A percentile compares a stretch with the other conserved stretches of the same genome.
Evolutionary conservation across 2,113 vertebrate genomes (phyloP).

Genomic region (Tichodroma muraria): DNA sequence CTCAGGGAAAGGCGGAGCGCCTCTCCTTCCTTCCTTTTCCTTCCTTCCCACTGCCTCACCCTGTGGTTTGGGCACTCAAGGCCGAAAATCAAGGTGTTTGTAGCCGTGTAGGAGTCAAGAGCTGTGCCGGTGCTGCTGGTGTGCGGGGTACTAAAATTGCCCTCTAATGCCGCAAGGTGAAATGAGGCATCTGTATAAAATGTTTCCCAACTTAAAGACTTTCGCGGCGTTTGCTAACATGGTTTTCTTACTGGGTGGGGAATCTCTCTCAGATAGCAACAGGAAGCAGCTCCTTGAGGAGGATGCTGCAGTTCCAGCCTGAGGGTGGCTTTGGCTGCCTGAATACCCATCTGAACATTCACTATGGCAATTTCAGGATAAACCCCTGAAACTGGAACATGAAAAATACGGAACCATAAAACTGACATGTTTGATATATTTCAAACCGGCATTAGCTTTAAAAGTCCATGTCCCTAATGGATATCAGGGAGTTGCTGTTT

Average conservation of each 20-base stretch:
- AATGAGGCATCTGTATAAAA: not conserved
- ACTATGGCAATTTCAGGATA: rapidly evolving
- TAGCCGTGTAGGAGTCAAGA: not conserved
- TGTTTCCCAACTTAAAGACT: not conserved
- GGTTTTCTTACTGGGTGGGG: not conserved
- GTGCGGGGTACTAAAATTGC: not conserved
- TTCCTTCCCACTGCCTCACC: not conserved
- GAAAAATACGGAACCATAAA: not conserved
- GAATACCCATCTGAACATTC: too few relatives aligned
- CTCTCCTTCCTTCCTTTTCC: too few relatives aligned
- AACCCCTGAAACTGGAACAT: not conserved
- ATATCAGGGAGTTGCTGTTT: rapidly evolving
- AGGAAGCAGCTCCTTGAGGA: too few relatives aligned
- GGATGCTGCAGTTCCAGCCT: too few relatives aligned
- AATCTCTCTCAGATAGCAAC: rapidly evolving
- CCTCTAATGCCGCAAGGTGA: rapidly evolving
- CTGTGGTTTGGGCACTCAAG: not conserved
- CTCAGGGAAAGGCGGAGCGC: not conserved
- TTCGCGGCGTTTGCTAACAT: not conserved
- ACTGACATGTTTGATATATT: rapidly evolving
- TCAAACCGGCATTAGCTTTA: not conserved
- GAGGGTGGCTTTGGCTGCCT: not conserved
- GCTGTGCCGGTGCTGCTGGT: not conserved
- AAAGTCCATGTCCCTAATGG: not conserved
- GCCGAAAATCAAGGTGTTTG: not conserved